Conservation (phyloP, 2,797 vertebrate species). For the Pseudotriccus pelzelni region DNA sequence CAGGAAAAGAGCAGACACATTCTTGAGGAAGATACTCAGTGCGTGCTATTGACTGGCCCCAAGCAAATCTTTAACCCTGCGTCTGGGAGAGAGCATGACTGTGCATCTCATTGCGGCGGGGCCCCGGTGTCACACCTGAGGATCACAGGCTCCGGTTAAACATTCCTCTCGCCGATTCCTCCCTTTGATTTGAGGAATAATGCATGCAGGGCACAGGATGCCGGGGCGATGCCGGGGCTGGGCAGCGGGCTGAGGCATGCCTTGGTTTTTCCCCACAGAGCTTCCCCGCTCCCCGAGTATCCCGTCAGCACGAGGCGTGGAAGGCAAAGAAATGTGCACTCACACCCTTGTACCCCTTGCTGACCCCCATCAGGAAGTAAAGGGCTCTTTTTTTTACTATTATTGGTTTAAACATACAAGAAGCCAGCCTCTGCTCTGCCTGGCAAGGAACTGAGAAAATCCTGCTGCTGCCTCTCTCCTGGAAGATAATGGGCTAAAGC, state of each 20-base stretch:
- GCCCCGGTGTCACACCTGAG: slow-evolving; percentile 66
- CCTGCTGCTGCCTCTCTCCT: not conserved
- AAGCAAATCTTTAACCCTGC: slow-evolving; percentile 77
- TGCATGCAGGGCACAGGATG: slow-evolving; percentile 19
- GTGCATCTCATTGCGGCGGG: slow-evolving; percentile 72
- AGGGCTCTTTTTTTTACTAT: no score
- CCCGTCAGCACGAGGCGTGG: accelerated
- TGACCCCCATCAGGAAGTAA: not conserved
- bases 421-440: not conserved
- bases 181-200: slow-evolving; percentile 33
- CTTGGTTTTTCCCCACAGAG: not conserved
- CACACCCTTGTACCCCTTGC: not conserved
- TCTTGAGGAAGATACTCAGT: slow-evolving; percentile 72
- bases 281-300: not conserved
- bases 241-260: not conserved
- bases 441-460: not conserved
- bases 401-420: not conserved
- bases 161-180: slow-evolving; percentile 10
- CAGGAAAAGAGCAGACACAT: slow-evolving; percentile 70
- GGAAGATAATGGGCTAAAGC: not conserved
- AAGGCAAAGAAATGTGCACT: not conserved
- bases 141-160: slow-evolving; percentile 53
- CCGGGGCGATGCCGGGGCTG: not conserved
- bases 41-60: slow-evolving; percentile 72
- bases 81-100: slow-evolving; percentile 71